Percentiles rank a stretch among this genome's conserved stretches.
Evolutionary conservation across 2,113 vertebrate species (phyloP).

Genomic region (Rhinogobius similis): DNA sequence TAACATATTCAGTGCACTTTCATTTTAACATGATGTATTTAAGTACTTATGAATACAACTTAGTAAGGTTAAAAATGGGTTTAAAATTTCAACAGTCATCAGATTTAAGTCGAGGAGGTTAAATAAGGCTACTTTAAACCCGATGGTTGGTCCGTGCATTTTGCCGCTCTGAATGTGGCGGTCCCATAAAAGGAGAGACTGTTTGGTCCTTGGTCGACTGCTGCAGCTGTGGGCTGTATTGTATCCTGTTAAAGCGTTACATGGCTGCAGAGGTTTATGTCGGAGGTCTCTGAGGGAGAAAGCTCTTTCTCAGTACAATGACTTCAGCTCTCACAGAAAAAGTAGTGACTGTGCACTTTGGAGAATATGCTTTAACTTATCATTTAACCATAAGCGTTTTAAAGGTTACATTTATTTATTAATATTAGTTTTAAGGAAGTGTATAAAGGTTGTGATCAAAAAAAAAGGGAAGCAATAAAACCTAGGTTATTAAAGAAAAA

Average conservation of each 20-base stretch:
- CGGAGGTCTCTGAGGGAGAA: conserved; percentile 43
- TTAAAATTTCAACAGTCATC: not conserved
- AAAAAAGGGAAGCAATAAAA: not conserved
- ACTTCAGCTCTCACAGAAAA: conserved; percentile 35
- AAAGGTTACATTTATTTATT: not conserved
- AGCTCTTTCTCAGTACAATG: conserved; percentile 38
- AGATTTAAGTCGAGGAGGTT: not conserved
- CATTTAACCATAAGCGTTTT: not conserved
- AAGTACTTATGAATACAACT: too few relatives aligned
- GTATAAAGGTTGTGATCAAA: not conserved
- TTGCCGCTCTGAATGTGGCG: conserved; percentile 39
- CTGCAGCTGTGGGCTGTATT: conserved; percentile 52
- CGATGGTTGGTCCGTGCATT: conserved; percentile 44
- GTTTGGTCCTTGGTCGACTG: conserved; percentile 21
- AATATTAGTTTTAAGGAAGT: not conserved
- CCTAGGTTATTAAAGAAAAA: not conserved
- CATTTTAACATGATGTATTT: too few relatives aligned
- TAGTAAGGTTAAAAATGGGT: not conserved
- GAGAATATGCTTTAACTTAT: not conserved
- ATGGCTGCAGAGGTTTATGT: conserved; percentile 35
- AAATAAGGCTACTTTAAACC: not conserved
- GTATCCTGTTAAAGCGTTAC: conserved; percentile 51
- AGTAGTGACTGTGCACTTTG: conserved; percentile 27
- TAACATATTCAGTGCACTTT: too few relatives aligned
- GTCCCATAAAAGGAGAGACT: conserved; percentile 48